phyloP scores from a whole-genome alignment of 2,113 vertebrate genomes.

The Oxyura jamaicensis region DNA sequence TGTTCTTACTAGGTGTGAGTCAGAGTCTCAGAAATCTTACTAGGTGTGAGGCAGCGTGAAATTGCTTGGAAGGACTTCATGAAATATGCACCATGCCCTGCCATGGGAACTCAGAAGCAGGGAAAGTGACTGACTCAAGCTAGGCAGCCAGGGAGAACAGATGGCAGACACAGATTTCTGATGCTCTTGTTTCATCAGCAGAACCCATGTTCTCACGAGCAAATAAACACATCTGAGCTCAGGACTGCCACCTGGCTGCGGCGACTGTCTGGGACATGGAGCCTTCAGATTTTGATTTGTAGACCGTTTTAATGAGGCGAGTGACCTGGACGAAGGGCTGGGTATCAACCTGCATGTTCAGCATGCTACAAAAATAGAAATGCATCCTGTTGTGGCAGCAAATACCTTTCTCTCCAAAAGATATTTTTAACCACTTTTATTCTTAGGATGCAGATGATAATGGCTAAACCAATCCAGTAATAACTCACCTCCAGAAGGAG shows the following conservation, averaged over 20 bases:
- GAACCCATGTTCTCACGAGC: background rate
- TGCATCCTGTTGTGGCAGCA: background rate
- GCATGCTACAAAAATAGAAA: background rate
- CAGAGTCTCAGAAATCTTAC: background rate
- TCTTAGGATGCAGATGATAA: background rate
- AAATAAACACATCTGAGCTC: slow-evolving; percentile 1
- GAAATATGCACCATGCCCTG: fast-evolving
- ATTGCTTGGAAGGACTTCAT: background rate
- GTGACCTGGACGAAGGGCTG: background rate
- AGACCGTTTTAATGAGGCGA: background rate
- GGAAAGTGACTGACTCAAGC: background rate
- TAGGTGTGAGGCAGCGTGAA: background rate
- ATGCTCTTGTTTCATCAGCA: background rate
- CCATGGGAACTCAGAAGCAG: background rate
- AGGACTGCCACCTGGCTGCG: background rate
- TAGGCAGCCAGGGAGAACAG: background rate
- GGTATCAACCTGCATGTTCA: background rate
- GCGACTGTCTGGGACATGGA: background rate
- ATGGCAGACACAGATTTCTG: background rate
- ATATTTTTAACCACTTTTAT: background rate
- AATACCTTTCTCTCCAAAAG: background rate
- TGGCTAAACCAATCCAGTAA: background rate
- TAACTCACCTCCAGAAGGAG: background rate
- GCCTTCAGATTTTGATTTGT: background rate
- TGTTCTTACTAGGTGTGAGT: too few species aligned